Conservation (phyloP, 1,140 invertebrate species). For the Drosophila melanogaster region Release_6_plus_ISO1_MT NT_033779.5:5212501-5213000, state of each 20-base stretch:
- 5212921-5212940: constrained; percentile 93
- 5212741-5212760: constrained; percentile 95
- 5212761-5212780: constrained; percentile 98
- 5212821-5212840: neutral
- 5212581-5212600: constrained; percentile 96
- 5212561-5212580: constrained; percentile 92
- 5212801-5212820: too few species aligned
- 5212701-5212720: constrained; percentile 87
- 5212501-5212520: constrained; percentile 90
- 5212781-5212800: constrained; percentile 90
- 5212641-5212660: constrained; percentile 95
- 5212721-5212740: constrained; percentile 96
- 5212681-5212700: neutral
- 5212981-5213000: constrained; percentile 94
- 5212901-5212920: constrained; percentile 96
- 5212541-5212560: constrained; percentile 96
- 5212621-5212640: constrained; percentile 94
- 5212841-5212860: constrained; percentile 85
- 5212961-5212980: constrained; percentile 96
- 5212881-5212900: constrained; percentile 95
- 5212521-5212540: constrained; percentile 94
- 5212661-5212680: constrained; percentile 84
- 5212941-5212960: constrained; percentile 93
- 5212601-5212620: constrained; percentile 96
- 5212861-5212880: constrained; percentile 95